Conservation (phyloP, 2,888 invertebrate species). For the Chloroclystis v-ata region DNA sequence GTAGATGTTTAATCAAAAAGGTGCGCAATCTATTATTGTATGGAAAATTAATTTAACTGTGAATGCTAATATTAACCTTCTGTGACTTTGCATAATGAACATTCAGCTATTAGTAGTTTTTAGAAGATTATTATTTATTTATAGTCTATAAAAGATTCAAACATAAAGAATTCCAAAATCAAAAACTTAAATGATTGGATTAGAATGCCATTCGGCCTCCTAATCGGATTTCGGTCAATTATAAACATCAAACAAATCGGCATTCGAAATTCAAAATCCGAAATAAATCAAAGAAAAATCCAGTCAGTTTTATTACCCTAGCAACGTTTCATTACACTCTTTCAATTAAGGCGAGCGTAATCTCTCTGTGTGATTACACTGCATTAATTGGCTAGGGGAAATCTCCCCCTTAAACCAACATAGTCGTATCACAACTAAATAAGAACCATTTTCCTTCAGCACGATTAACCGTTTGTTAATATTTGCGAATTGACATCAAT, state of each 20-base stretch:
- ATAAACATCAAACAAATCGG: conserved; percentile 10
- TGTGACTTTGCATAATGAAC: too few species aligned
- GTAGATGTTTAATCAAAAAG: conserved; percentile 9
- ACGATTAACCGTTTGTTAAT: conserved; percentile 56
- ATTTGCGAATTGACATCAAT: conserved; percentile 60
- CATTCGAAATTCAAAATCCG: conserved; percentile 24
- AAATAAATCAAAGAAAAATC: conserved; percentile 29
- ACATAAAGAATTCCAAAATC: too few species aligned
- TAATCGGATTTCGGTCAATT: not conserved
- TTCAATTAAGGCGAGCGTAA: conserved; percentile 71
- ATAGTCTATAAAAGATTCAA: too few species aligned
- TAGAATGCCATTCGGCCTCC: not conserved
- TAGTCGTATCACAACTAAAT: conserved; percentile 31
- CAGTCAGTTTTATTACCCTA: conserved; percentile 27
- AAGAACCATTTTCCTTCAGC: conserved; percentile 39
- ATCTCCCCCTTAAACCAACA: conserved; percentile 30
- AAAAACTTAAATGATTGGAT: not conserved
- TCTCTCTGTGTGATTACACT: conserved; percentile 74
- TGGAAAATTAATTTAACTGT: too few species aligned
- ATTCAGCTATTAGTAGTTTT: too few species aligned
- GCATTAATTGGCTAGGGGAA: conserved; percentile 71
- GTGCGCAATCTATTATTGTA: too few species aligned
- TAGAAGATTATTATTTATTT: too few species aligned
- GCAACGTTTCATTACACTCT: conserved; percentile 54
- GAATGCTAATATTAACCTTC: too few species aligned